Base-by-base conservation (phyloP, 2,113 vertebrate species). In the Myrmophylax atrothorax region DNA sequence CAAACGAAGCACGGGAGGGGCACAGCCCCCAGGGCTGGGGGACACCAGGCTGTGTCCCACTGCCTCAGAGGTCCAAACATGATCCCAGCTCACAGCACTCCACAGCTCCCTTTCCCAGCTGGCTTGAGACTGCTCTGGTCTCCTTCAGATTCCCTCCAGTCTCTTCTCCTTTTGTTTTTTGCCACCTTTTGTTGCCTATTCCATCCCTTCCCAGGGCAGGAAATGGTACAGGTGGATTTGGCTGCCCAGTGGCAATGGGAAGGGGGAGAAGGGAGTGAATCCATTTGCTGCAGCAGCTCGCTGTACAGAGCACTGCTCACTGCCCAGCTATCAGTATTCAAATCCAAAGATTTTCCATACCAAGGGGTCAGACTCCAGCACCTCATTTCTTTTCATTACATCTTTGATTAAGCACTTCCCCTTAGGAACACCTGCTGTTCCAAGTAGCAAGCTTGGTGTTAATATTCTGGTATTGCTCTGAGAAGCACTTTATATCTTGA, bases 341-440 rank as follows among this genome's bases (percentile, higher is more conserved):
- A 53, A 52, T 76, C 58, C 35, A 64, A 33, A 56, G 38, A 53
- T 67, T 87, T 75, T 70, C 78, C 42, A 14, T 42, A 62, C 26
- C 18, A n/a, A 90, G 74, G 38, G 63, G 64, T 58, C 69, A 63
- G 58, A 35, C n/a, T 73, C 75, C 64, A 63, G 74, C 44, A 76
- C 42, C 42, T 62, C 44, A 47, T 83, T 83, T 92, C 49, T 78
- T 76, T 84, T 90, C 58, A 80, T 87, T 93, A 72, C 7, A n/a
- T 40, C 87, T 87, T 92, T 84, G 63, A 92, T 83, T 87, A 94
- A 92, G 75, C n/a, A 17, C 58, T 87, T 92, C 47, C 42, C 47
- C 75, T 75, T 56, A 79, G 79, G 47, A 26, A 31, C 42, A 59
- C 59, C 64, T 64, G 63, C 78, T 80, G 74, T 52, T 63, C 58